phyloP scores from a whole-genome alignment of 1,140 invertebrate species.

The Drosophila sulfurigaster region DNA sequence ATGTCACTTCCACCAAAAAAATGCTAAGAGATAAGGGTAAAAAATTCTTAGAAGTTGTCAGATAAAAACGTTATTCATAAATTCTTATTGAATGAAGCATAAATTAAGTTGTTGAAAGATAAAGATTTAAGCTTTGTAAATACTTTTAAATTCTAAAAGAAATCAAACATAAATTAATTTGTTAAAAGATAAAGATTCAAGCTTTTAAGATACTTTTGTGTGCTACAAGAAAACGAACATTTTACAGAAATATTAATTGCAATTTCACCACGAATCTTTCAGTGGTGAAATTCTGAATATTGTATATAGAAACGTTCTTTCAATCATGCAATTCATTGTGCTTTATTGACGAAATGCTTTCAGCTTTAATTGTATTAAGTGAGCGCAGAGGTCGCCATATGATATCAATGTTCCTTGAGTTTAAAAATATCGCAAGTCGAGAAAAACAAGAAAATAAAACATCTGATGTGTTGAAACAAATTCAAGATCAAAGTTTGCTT shows the following conservation, averaged over 20 bases:
- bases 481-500: background rate
- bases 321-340: slow-evolving; percentile 6
- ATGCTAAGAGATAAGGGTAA: slow-evolving; percentile 3
- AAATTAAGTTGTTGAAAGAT: too few species aligned
- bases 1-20: background rate
- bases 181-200: too few species aligned
- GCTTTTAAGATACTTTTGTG: too few species aligned
- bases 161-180: too few species aligned
- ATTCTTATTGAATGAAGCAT: too few species aligned
- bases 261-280: background rate
- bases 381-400: background rate
- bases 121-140: too few species aligned
- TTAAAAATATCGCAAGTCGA: background rate
- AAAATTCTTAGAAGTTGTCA: background rate
- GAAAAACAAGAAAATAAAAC: background rate
- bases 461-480: background rate
- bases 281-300: background rate
- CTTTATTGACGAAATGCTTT: slow-evolving; percentile 3
- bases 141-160: too few species aligned
- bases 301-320: background rate
- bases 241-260: too few species aligned
- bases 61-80: too few species aligned
- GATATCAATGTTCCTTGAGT: slow-evolving; percentile 2
- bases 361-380: slow-evolving; percentile 11
- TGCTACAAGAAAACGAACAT: too few species aligned